These are phyloP conservation scores for Sander vitreus DNA, from an alignment of 2,113 vertebrate species.

Conservation along the genomic window DNA sequence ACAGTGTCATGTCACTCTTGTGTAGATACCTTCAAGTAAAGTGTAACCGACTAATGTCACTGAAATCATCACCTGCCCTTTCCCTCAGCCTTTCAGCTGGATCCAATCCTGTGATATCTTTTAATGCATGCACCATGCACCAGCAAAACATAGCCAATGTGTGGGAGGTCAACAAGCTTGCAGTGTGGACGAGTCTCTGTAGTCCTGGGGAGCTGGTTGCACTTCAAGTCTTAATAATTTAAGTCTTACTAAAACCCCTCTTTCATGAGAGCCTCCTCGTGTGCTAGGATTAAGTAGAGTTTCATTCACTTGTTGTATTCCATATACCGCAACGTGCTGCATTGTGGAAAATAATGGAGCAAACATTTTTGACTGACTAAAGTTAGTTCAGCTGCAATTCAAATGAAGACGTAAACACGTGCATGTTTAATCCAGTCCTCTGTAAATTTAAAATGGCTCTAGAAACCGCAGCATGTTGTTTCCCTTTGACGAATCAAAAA, in stretches of 20 bases:
- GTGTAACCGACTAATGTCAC: no score
- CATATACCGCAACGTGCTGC: neutral
- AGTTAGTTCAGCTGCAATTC: no score
- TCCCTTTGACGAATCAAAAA: slow-evolving; percentile 33
- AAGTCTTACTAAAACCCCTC: neutral
- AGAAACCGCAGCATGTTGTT: neutral
- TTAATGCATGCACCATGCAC: neutral
- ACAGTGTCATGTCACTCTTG: no score
- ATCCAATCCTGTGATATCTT: neutral
- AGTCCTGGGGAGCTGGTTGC: neutral
- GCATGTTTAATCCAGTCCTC: neutral
- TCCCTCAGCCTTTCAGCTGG: neutral
- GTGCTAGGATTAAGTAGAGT: neutral
- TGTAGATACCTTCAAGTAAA: no score
- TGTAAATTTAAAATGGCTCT: neutral
- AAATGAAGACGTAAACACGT: neutral
- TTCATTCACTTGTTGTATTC: neutral
- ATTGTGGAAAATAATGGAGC: neutral
- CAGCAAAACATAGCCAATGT: neutral
- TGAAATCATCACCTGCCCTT: neutral
- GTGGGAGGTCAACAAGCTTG: neutral
- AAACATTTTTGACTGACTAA: neutral
- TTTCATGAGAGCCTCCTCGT: neutral
- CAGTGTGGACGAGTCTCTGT: neutral
- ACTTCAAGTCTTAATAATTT: neutral